A percentile compares a stretch with the other conserved stretches of the same genome.
These are phyloP conservation scores for Chromis chromis DNA, from an alignment of 2,797 vertebrate genomes.

Conservation along the genomic window DNA sequence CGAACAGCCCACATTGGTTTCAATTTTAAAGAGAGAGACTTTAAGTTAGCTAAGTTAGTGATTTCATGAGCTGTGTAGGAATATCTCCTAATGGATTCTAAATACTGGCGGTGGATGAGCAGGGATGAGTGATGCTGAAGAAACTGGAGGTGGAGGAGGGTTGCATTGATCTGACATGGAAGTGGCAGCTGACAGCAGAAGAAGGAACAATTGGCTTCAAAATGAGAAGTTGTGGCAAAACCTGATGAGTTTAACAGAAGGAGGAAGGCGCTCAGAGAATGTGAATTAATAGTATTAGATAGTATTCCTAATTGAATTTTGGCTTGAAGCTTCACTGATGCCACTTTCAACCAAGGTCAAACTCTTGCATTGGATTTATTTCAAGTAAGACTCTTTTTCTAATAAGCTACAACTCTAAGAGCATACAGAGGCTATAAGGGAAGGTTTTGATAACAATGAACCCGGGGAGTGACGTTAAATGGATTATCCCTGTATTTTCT, in stretches of 20 bases:
- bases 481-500: constrained; percentile 64
- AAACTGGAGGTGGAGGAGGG: not conserved
- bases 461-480: constrained; percentile 61
- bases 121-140: not conserved
- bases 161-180: not conserved
- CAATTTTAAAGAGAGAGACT: not conserved
- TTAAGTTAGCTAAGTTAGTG: not conserved
- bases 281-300: not conserved
- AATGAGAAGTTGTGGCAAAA: not conserved
- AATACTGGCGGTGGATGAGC: not conserved
- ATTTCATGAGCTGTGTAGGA: not conserved
- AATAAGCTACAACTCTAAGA: constrained; percentile 42
- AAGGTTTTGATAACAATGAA: constrained; percentile 62
- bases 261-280: not conserved
- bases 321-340: constrained; percentile 8
- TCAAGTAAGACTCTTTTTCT: constrained; percentile 15
- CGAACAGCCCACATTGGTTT: not conserved
- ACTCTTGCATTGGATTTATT: constrained; percentile 19
- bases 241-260: not conserved
- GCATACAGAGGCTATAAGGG: constrained; percentile 49
- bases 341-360: constrained; percentile 25
- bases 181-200: not conserved
- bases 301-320: not conserved
- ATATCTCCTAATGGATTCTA: not conserved
- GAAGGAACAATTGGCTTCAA: not conserved